phyloP scores from a whole-genome alignment of 1,140 invertebrate species.

The Drosophila sulfurigaster region DNA sequence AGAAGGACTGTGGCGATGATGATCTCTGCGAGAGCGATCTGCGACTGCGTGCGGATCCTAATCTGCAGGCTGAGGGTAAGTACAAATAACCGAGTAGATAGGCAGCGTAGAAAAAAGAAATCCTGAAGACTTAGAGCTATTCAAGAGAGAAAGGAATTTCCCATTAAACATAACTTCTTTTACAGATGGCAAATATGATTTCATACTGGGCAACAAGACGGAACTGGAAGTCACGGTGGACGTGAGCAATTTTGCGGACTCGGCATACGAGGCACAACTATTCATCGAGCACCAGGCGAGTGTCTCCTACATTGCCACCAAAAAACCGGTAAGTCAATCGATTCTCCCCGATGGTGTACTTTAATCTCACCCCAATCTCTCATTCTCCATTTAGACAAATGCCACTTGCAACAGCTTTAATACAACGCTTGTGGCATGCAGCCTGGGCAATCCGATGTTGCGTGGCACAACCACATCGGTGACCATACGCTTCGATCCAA shows the following conservation, averaged over 20 bases:
- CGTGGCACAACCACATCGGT: constrained; percentile 86
- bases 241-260: constrained; percentile 92
- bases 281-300: constrained; percentile 92
- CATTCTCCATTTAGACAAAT: constrained; percentile 66
- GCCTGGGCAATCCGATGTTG: constrained; percentile 95
- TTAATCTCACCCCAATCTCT: background rate
- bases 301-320: constrained; percentile 91
- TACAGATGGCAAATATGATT: constrained; percentile 85
- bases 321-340: constrained; percentile 83
- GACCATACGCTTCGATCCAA: constrained; percentile 92
- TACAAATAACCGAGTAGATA: background rate
- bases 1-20: constrained; percentile 96
- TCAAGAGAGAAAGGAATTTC: too few relatives aligned
- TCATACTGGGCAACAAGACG: constrained; percentile 91
- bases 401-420: constrained; percentile 91
- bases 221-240: constrained; percentile 92
- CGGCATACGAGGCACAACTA: constrained; percentile 95
- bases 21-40: constrained; percentile 95
- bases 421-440: constrained; percentile 91
- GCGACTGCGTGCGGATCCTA: constrained; percentile 88
- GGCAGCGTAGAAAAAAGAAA: too few relatives aligned
- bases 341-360: background rate
- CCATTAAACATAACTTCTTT: constrained; percentile 29
- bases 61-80: constrained; percentile 86
- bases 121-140: too few relatives aligned